phyloP scores from a whole-genome alignment of 2,113 vertebrate species.

The Triplophysa siluroides region DNA sequence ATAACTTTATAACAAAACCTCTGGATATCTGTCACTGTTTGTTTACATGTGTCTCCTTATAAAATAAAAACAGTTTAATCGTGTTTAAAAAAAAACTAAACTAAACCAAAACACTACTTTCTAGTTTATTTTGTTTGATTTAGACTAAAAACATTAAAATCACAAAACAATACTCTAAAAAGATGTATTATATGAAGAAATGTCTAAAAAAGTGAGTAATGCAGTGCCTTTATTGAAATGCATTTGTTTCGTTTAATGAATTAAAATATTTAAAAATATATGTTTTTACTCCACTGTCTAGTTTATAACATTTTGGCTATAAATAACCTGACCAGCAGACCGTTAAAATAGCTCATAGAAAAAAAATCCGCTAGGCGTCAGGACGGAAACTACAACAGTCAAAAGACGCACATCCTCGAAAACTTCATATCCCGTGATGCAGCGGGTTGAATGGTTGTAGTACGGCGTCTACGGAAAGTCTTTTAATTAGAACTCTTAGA shows the following conservation, averaged over 20 bases:
- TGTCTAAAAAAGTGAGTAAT: no score
- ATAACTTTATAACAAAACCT: background rate
- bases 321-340: background rate
- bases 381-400: slow-evolving; percentile 3
- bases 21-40: background rate
- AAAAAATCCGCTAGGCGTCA: background rate
- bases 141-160: no score
- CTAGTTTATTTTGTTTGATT: no score
- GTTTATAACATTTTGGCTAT: background rate
- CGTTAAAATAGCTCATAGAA: background rate
- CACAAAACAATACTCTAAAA: no score
- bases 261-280: background rate
- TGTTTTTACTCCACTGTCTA: background rate
- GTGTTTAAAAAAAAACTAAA: background rate
- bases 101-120: no score
- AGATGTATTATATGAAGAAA: no score
- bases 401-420: slow-evolving; percentile 8
- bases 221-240: no score
- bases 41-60: background rate
- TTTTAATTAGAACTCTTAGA: background rate
- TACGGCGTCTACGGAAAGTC: slow-evolving; percentile 13
- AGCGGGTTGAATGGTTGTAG: slow-evolving; percentile 23
- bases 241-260: background rate
- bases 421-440: slow-evolving; percentile 34
- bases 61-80: background rate